Conservation (phyloP, 2,113 vertebrate species). For the Conger conger region DNA sequence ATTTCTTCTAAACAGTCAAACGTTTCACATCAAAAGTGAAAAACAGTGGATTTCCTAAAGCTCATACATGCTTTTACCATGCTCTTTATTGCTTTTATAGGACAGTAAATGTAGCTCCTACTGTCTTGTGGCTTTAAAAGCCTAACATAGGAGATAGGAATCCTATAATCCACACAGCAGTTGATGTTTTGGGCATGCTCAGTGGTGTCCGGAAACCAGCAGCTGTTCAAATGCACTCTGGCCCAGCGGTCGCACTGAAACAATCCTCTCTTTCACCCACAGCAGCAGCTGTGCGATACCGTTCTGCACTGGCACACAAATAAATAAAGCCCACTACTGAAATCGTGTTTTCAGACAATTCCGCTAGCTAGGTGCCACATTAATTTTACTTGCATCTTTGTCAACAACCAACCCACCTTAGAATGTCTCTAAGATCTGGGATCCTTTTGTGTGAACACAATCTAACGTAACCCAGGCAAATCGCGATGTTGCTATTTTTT, state of each 20-base stretch:
- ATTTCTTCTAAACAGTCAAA: not conserved
- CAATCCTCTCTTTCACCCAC: not conserved
- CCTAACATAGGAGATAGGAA: not conserved
- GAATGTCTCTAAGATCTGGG: not conserved
- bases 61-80: not conserved
- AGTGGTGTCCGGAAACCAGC: not conserved
- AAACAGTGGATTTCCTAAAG: not conserved
- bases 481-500: too few species aligned
- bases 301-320: not conserved
- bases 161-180: not conserved
- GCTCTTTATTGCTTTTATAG: not conserved
- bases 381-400: not conserved
- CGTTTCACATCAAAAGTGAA: not conserved
- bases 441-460: not conserved
- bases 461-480: not conserved
- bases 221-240: not conserved
- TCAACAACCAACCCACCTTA: not conserved
- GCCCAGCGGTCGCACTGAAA: not conserved
- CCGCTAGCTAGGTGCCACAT: not conserved
- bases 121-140: not conserved
- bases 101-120: not conserved
- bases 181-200: not conserved
- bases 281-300: not conserved
- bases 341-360: not conserved
- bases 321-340: not conserved